These are phyloP conservation scores for Mionectes macconnelli DNA, from an alignment of 2,113 vertebrate genomes.

Conservation along the genomic window DNA sequence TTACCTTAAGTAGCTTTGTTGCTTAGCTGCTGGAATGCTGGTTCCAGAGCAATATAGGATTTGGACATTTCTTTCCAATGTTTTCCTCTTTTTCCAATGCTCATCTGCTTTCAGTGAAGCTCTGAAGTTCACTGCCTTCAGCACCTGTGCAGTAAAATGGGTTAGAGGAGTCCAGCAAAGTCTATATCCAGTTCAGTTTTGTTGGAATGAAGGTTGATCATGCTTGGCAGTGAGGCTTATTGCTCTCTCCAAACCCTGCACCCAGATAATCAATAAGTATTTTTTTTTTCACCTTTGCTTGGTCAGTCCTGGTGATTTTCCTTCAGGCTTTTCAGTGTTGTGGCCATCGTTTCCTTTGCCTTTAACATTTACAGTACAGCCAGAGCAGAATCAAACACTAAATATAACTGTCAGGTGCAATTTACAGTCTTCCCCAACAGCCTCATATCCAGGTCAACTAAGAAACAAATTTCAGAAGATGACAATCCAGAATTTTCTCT, in stretches of 20 bases:
- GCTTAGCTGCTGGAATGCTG: not conserved
- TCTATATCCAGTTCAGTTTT: not conserved
- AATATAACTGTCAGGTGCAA: not conserved
- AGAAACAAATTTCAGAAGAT: not conserved
- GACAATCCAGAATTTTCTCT: not conserved
- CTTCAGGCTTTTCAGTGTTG: not conserved
- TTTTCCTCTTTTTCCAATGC: not conserved
- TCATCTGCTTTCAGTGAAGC: not conserved
- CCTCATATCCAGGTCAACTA: not conserved
- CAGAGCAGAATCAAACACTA: not conserved
- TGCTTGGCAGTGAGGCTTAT: not conserved
- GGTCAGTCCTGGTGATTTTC: not conserved
- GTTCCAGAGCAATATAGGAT: not conserved
- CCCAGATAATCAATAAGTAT: not conserved
- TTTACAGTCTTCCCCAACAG: not conserved
- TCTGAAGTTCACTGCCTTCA: not conserved
- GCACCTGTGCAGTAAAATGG: not conserved
- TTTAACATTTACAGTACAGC: not conserved
- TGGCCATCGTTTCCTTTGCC: not conserved
- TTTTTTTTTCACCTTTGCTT: not conserved
- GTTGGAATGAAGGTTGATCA: not conserved
- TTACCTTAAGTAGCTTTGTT: not conserved
- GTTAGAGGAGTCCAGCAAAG: not conserved
- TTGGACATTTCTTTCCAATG: not conserved
- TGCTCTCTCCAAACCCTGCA: not conserved